Percentiles rank a stretch among this genome's conserved stretches.
Evolutionary conservation across 2,797 vertebrate species (phyloP).

Genomic region (Sebastes vulpes): DNA sequence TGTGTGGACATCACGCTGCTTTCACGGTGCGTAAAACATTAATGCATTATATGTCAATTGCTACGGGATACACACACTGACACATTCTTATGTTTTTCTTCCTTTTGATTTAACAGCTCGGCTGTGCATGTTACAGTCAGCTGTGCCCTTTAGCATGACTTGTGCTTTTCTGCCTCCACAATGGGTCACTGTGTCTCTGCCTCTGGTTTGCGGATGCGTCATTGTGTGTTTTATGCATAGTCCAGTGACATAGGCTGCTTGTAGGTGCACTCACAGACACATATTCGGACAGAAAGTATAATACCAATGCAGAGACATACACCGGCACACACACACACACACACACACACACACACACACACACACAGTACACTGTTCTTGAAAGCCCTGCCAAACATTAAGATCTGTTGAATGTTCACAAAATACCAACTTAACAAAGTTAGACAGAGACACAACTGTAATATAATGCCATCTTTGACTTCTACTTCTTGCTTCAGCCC

Average conservation of each 20-base stretch:
- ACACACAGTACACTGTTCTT: not conserved
- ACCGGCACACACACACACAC: not conserved
- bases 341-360: not conserved
- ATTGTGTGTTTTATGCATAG: slow-evolving; percentile 12
- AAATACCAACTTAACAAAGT: not conserved
- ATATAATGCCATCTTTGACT: not conserved
- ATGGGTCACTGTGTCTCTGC: slow-evolving; percentile 65
- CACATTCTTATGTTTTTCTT: slow-evolving; percentile 8
- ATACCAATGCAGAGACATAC: not conserved
- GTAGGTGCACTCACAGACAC: not conserved
- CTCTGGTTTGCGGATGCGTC: slow-evolving; percentile 32
- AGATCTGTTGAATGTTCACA: not conserved
- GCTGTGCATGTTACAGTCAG: slow-evolving; percentile 47
- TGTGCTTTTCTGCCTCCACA: slow-evolving; percentile 67
- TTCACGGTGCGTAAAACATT: not conserved
- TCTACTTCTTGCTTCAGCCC: not conserved
- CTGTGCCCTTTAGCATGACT: slow-evolving; percentile 66
- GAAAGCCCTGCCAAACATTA: not conserved
- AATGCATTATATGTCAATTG: slow-evolving; percentile 11
- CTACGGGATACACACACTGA: slow-evolving; percentile 2
- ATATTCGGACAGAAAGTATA: not conserved
- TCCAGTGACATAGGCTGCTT: slow-evolving; percentile 5
- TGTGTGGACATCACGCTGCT: not conserved
- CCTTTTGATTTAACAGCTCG: slow-evolving; percentile 6
- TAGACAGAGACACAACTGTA: not conserved